phyloP scores from a whole-genome alignment of 2,113 vertebrate species.

The Sminthopsis crassicaudata region DNA sequence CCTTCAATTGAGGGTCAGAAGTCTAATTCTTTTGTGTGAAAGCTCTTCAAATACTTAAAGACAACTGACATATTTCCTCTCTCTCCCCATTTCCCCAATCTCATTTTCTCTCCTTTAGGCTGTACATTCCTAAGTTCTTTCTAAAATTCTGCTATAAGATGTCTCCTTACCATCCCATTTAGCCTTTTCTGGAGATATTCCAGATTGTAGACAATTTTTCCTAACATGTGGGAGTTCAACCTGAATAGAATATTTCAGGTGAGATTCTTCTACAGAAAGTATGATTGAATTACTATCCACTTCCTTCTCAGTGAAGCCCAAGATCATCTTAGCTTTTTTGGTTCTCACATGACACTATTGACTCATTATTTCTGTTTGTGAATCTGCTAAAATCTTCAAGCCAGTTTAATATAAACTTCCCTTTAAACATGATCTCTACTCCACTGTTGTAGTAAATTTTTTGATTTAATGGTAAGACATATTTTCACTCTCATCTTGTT shows the following conservation, averaged over 20 bases:
- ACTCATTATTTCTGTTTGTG: background rate
- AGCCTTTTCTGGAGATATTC: background rate
- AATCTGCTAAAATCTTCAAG: background rate
- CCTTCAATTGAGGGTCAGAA: background rate
- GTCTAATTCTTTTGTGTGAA: background rate
- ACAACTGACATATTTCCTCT: background rate
- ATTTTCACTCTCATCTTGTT: background rate
- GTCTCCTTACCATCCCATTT: background rate
- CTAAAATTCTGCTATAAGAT: background rate
- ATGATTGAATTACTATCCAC: background rate
- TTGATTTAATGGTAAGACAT: background rate
- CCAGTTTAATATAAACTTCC: background rate
- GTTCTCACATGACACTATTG: background rate
- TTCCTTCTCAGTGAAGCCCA: background rate
- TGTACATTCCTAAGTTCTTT: background rate
- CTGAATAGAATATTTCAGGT: background rate
- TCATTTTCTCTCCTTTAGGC: background rate
- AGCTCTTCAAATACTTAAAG: background rate
- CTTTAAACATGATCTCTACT: background rate
- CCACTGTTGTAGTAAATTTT: background rate
- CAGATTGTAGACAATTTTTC: background rate
- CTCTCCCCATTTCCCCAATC: background rate
- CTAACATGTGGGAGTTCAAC: background rate
- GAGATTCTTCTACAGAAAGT: background rate
- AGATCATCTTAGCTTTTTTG: background rate